Evolutionary conservation across 2,888 invertebrate species (phyloP), one percentile per base, ranked within the genome.

Genomic region (Keiferia lycopersicella): DNA sequence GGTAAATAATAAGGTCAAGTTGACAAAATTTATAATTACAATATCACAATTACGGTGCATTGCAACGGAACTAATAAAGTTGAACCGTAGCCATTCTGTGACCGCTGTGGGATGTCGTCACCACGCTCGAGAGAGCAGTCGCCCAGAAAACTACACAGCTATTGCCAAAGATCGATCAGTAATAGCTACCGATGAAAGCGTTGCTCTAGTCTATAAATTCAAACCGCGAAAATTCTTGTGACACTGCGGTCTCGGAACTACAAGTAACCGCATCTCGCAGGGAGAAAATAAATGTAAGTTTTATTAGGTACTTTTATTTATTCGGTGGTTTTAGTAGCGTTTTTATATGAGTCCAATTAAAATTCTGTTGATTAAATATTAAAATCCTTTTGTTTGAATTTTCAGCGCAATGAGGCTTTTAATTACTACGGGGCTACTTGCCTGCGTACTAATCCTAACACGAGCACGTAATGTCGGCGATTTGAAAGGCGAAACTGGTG

Each of bases 181-280:
- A 91, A 91, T 84, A 83, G 76, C 80, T 73, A 76, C 78, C 83
- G 84, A 86, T 84, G 88, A 89, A 88, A 90, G 87, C 80, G 80
- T 75, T 80, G 80, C 74, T 80, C 73, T 86, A 87, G 84, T 90
- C 87, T 91, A 91, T 91, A 91, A 91, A 91, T 86, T 84, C 83
- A 78, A 83, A 78, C 80, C 74, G 79, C 84, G 80, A 80, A 80
- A 84, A 83, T 73, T 74, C 74, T 86, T 84, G 80, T 82, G 81
- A 81, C 90, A 91, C 83, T 84, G 74, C 80, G 72, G 74, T 71
- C 71, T 75, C 74, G 80, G 81, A 81, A 74, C 78, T 78, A 75
- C 75, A 70, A 71, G 74, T 75, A 78, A 76, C 71, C 75, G 77
- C 79, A 80, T 72, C 79, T 75, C 75, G 74, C 73, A 71, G 71